Conservation (phyloP, 2,797 vertebrate genomes). For the Lepus oiostolus region DNA sequence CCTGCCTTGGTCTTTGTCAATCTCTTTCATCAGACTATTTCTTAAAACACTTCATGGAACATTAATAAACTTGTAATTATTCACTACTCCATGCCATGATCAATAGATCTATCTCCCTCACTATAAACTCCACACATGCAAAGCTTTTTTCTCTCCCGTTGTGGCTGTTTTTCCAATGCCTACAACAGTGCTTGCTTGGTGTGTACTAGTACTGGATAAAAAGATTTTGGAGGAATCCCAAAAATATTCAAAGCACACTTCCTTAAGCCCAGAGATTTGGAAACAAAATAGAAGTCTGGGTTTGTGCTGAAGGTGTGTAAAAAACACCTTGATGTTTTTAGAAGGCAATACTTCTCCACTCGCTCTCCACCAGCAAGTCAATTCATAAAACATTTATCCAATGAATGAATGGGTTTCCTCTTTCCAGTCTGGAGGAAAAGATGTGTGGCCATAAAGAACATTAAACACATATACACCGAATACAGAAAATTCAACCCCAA, state of each 20-base stretch:
- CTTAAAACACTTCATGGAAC: background rate
- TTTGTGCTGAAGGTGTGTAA: background rate
- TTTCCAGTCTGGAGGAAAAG: slow-evolving; percentile 1
- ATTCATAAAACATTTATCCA: slow-evolving; percentile 51
- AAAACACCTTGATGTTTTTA: background rate
- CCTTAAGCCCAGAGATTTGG: background rate
- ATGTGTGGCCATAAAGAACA: slow-evolving; percentile 40
- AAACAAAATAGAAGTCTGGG: slow-evolving; percentile 16
- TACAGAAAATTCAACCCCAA: slow-evolving; percentile 71
- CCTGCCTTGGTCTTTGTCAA: background rate
- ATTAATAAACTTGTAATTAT: background rate
- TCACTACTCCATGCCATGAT: background rate
- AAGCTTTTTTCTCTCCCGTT: slow-evolving; percentile 3
- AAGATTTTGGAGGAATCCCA: background rate
- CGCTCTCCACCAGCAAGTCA: slow-evolving; percentile 29
- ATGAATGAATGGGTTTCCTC: slow-evolving; percentile 42
- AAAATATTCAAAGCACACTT: background rate
- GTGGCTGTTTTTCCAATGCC: background rate
- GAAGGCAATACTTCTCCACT: background rate
- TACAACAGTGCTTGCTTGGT: background rate
- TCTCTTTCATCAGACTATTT: background rate
- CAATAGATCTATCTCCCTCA: background rate
- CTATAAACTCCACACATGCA: slow-evolving; percentile 18
- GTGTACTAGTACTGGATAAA: background rate
- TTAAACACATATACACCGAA: background rate